These are phyloP conservation scores for Parus major DNA, from an alignment of 2,113 vertebrate species.

Conservation along the genomic window DNA sequence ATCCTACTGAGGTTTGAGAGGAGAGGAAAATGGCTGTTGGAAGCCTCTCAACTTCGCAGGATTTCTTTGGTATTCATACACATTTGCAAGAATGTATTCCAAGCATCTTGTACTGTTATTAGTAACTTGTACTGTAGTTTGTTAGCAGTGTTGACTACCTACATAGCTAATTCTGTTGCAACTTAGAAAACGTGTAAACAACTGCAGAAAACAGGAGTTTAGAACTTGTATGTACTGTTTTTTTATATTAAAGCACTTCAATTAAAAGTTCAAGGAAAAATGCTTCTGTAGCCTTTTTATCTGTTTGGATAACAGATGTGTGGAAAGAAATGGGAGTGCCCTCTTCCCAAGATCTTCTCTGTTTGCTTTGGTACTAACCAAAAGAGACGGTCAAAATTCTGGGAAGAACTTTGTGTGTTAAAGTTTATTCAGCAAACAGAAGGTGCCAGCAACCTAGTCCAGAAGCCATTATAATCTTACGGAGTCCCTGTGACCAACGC, in stretches of 20 bases:
- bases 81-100: constrained; percentile 59
- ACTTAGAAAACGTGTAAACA: constrained; percentile 70
- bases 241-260: constrained; percentile 46
- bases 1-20: not conserved
- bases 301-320: not conserved
- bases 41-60: not conserved
- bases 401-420: not conserved
- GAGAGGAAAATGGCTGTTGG: not conserved
- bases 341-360: not conserved
- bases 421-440: not conserved
- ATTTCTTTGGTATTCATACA: constrained; percentile 48
- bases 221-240: constrained; percentile 57
- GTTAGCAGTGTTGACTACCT: constrained; percentile 74
- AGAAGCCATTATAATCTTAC: not conserved
- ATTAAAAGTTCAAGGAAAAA: constrained; percentile 44
- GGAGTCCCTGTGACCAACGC: fast-evolving
- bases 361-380: not conserved
- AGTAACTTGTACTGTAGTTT: constrained; percentile 75
- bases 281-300: not conserved
- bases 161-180: constrained; percentile 71
- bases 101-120: constrained; percentile 68
- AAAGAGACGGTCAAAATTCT: not conserved
- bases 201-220: constrained; percentile 66
- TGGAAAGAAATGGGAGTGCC: not conserved
- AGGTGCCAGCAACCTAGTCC: not conserved